Evolutionary conservation across 2,797 vertebrate species (phyloP), one percentile per base, ranked within the genome.

Genomic region (Clarias laeviceps): DNA sequence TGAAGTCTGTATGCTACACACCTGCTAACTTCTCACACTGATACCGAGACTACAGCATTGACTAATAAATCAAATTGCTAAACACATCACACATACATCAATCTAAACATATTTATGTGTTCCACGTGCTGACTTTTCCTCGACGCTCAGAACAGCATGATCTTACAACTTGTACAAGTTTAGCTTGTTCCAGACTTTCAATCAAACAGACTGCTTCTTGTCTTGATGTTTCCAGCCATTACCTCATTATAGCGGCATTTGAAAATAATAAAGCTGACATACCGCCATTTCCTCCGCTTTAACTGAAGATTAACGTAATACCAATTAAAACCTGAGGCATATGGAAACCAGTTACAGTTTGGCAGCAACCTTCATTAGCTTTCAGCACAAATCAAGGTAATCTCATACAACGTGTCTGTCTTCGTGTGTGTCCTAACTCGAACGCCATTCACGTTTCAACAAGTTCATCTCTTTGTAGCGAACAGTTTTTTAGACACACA

Each of bases 281-380:
- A 80, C 69, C 74, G 76, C 54, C 83, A 74, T 72, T 82, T 82
- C 85, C 66, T n/a, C 64, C 84, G 82, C 54, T 45, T 90, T 40
- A 84, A 84, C 84, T 37, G 59, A 85, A 88, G 84, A 87, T 82
- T 82, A 88, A 87, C 83, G 74, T 66, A 81, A 29, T 73, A 64
- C 27, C 80, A 84, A 76, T 88, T 84, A 87, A 89, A 85, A 89
- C 78, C 74, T 45, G 87, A 88, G 78, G 45, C 83, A 69, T 59
- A 74, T 8, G 61, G 82, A 84, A 87, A 88, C 80, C 70, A 73
- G 81, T 78, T 86, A 74, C 65, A 70, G 40, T 89, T 84, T 90
- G 89, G 86, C 86, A 88, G 73, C 73, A 83, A 59, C 62, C 50
- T 87, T 83, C 27, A 78, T 54, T 83, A 34, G 82, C 54, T 89